phyloP scores from a whole-genome alignment of 2,797 vertebrate genomes.

The Peromyscus eremicus region DNA sequence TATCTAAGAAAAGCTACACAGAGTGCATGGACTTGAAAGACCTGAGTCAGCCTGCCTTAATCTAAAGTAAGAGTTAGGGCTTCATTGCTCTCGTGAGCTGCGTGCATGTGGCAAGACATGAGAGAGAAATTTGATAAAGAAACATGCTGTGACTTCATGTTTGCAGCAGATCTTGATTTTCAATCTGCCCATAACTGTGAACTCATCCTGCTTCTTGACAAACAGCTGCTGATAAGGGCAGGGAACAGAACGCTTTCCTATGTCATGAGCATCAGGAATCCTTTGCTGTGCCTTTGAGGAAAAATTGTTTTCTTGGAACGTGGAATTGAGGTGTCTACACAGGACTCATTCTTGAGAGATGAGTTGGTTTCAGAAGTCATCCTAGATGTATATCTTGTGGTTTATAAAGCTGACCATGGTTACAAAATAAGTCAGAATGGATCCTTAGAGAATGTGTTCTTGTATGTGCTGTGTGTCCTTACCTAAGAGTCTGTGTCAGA shows the following conservation, averaged over 20 bases:
- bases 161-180: conserved; percentile 22
- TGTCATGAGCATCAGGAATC: neutral
- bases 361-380: conserved; percentile 34
- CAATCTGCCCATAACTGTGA: neutral
- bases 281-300: neutral
- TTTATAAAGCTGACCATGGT: conserved; percentile 24
- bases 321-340: conserved; percentile 39
- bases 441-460: neutral
- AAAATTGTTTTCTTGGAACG: conserved; percentile 58
- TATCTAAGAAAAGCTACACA: neutral
- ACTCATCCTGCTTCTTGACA: neutral
- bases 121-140: neutral
- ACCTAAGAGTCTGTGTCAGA: neutral
- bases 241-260: neutral
- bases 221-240: conserved; percentile 37
- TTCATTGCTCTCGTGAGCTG: neutral
- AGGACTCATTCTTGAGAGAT: neutral
- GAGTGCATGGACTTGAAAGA: neutral
- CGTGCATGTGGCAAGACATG: neutral
- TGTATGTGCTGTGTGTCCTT: neutral
- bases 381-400: neutral
- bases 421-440: conserved; percentile 33
- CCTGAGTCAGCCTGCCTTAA: neutral
- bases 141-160: neutral
- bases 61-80: neutral